Evolutionary conservation across 2,888 invertebrate genomes (phyloP).

Genomic region (Tinea trinotella): DNA sequence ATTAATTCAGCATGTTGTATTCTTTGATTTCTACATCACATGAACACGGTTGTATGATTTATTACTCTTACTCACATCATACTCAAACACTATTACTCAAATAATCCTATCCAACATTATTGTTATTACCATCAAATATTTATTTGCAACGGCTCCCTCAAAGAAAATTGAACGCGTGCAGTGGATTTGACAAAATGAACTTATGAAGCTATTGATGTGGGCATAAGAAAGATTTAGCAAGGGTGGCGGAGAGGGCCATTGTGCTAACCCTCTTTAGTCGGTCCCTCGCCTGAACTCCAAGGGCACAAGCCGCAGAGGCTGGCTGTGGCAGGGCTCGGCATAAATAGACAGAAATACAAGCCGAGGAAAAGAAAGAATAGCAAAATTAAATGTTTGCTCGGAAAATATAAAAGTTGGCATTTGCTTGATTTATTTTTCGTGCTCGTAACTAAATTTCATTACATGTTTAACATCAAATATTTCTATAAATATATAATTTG

Average conservation of each 20-base stretch:
- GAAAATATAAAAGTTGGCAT: background rate
- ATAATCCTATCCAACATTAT: background rate
- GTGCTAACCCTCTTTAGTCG: slow-evolving; percentile 57
- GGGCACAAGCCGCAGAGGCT: slow-evolving; percentile 42
- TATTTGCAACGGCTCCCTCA: background rate
- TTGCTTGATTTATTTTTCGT: background rate
- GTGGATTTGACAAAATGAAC: background rate
- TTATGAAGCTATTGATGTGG: background rate
- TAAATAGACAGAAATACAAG: background rate
- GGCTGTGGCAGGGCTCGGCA: slow-evolving; percentile 20
- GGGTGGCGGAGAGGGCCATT: slow-evolving; percentile 57
- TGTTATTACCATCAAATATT: background rate
- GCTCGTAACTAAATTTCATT: background rate
- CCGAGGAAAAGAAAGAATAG: background rate
- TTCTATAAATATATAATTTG: too few species aligned
- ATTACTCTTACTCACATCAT: too few species aligned
- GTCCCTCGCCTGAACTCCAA: slow-evolving; percentile 36
- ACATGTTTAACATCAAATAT: background rate
- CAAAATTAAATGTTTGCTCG: slow-evolving; percentile 7
- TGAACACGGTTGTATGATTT: too few species aligned
- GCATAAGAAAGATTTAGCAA: slow-evolving; percentile 42
- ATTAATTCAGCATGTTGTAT: too few species aligned
- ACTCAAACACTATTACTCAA: too few species aligned
- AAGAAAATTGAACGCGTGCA: background rate
- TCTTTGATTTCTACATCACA: too few species aligned